Base-by-base conservation (phyloP, 1,140 invertebrate genomes). In the Sycophila sp. region DNA sequence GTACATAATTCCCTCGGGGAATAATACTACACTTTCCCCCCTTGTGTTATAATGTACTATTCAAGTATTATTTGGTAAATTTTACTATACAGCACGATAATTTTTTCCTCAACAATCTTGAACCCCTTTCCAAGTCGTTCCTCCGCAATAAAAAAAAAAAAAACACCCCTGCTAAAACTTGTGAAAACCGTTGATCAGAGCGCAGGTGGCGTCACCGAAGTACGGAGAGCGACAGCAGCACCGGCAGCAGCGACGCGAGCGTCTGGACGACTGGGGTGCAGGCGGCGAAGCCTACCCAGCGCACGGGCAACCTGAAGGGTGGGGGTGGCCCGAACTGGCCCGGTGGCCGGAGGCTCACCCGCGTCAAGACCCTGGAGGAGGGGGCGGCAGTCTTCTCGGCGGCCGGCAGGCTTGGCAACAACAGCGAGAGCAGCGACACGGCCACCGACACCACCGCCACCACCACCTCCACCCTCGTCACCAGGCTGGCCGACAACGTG, bases 201-300 rank as follows among this genome's bases (percentile, higher is more conserved):
- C 77, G 77, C 17, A 80, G 81, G 55, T 84, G 82, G 83, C 74
- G 81, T 36, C 77, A 84, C 32, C 80, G 77, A 34, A 84, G 81
- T 47, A 84, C 79, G 53, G 83, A 78, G 66, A 86, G 83, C 59
- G 83, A 85, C 45, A 85, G 81, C 72, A 85, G 82, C 45, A 85
- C 83, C 2, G 83, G 81, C 26, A 84, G 81, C 58, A 85, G 82
- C 73, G 83, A 84, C 8, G 72, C 78, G 1, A 77, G 80, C 55
- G 75, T 85, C 11, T 85, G 84, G 83, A 83, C 83, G 22, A 85
- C 83, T 0, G 81, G 82, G 0, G 73, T 84, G 1, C 59, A 70
- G n/a, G 72, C 65, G 2, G 74, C 71, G 11, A 80, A 77, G 55
- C 45, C 73, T 19, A 32, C 63, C 7, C 63, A 59, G 7, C 62